A percentile compares a stretch with the other conserved stretches of the same genome.
phyloP scores from a whole-genome alignment of 2,797 vertebrate species.

The Lateolabrax maculatus region DNA sequence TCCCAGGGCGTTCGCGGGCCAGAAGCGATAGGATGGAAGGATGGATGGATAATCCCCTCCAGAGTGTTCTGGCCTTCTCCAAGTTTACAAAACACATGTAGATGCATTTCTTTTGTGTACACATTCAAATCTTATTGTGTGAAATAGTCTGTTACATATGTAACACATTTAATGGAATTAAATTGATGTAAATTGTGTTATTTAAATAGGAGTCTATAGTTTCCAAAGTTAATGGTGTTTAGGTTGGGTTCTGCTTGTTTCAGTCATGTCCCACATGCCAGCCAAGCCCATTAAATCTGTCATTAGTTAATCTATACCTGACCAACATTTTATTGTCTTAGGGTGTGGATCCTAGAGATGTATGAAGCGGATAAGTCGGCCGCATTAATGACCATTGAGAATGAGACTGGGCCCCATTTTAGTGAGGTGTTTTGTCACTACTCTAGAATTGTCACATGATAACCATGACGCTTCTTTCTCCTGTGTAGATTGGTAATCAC shows the following conservation, averaged over 20 bases:
- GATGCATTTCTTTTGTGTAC: no score
- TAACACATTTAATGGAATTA: no score
- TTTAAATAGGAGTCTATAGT: neutral
- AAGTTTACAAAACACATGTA: no score
- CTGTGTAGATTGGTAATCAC: slow-evolving; percentile 78
- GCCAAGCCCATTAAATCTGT: neutral
- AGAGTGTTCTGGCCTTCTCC: no score
- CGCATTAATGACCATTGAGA: neutral
- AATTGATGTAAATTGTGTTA: neutral
- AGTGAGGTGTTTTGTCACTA: neutral
- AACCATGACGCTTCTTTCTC: slow-evolving; percentile 2
- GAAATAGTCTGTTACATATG: neutral
- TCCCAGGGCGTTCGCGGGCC: no score
- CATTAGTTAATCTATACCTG: neutral
- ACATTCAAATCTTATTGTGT: no score
- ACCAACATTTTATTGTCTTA: slow-evolving; percentile 11
- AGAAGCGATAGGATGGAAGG: no score
- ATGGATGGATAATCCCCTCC: no score
- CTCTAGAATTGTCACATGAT: neutral
- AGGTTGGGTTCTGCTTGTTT: slow-evolving; percentile 12
- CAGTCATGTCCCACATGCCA: neutral
- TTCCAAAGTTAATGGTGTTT: slow-evolving; percentile 2
- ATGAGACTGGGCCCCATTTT: neutral
- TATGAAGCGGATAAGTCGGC: neutral
- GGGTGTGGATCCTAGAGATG: neutral